Conservation (phyloP, 2,888 invertebrate genomes). For the Bombyx huttoni region DNA sequence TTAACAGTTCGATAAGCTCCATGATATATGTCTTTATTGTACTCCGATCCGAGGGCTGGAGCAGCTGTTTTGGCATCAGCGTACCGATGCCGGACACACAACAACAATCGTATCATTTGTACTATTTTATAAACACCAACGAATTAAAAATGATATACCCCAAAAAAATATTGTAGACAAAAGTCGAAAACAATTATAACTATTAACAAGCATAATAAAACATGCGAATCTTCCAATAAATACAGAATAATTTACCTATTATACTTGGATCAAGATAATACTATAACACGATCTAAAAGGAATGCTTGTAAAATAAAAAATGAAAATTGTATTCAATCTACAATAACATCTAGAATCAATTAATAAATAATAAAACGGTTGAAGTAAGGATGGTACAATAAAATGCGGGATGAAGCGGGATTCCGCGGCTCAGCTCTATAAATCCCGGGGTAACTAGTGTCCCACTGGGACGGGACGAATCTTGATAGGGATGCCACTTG, state of each 20-base stretch:
- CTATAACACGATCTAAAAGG: neutral
- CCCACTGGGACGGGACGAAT: constrained; percentile 13
- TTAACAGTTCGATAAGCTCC: too few species aligned
- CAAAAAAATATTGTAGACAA: neutral
- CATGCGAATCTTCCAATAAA: neutral
- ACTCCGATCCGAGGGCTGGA: too few species aligned
- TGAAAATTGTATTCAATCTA: constrained; percentile 24
- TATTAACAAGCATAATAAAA: neutral
- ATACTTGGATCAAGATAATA: constrained; percentile 1
- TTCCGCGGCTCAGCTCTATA: constrained; percentile 24
- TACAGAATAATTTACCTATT: neutral
- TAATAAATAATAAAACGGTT: constrained; percentile 49
- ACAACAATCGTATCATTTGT: too few species aligned
- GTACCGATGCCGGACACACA: too few species aligned
- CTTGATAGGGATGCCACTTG: constrained; percentile 1
- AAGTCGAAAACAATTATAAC: neutral
- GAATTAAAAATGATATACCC: too few species aligned
- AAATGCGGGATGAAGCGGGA: constrained; percentile 18
- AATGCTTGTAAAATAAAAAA: constrained; percentile 14
- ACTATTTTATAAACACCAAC: too few species aligned
- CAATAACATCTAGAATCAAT: constrained; percentile 33
- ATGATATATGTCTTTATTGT: too few species aligned
- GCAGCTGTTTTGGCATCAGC: too few species aligned
- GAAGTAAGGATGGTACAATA: constrained; percentile 28
- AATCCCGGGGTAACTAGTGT: constrained; percentile 39